Conservation (phyloP, 1,140 invertebrate genomes). For the Ceratina japonica region DNA sequence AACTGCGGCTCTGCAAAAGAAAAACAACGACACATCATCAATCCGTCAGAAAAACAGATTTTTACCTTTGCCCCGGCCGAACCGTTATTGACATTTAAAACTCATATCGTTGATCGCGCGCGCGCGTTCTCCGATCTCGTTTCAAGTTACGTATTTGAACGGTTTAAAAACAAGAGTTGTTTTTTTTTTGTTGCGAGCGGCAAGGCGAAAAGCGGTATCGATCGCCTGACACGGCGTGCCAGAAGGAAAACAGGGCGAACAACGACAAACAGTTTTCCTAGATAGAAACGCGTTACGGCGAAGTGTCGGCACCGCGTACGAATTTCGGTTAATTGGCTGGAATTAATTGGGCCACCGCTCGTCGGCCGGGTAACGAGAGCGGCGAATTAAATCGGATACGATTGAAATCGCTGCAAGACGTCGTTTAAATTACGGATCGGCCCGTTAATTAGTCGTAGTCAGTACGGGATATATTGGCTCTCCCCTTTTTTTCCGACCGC, state of each 20-base stretch:
- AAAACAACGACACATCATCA: slow-evolving; percentile 20
- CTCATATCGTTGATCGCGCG: too few species aligned
- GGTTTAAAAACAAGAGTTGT: too few species aligned
- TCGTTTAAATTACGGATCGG: slow-evolving; percentile 9
- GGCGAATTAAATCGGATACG: slow-evolving; percentile 27
- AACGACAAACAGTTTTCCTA: not conserved
- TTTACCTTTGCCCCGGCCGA: too few species aligned
- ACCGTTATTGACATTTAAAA: too few species aligned
- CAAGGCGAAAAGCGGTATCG: too few species aligned
- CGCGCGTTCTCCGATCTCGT: too few species aligned
- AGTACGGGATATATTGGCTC: not conserved
- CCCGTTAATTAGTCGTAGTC: slow-evolving; percentile 10
- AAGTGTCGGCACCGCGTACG: not conserved
- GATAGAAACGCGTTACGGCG: not conserved
- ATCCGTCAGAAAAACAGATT: not conserved
- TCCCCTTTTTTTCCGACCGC: not conserved
- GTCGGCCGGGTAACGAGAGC: slow-evolving; percentile 19
- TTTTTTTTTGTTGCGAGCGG: too few species aligned
- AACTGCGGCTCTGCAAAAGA: slow-evolving; percentile 73
- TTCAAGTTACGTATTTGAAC: too few species aligned
- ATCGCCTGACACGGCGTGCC: too few species aligned
- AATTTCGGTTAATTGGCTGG: slow-evolving; percentile 33
- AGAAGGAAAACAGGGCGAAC: not conserved
- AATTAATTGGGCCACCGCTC: slow-evolving; percentile 15
- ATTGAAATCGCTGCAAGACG: slow-evolving; percentile 26